Percentiles rank a stretch among this genome's conserved stretches.
These are phyloP conservation scores for Clytia hemisphaerica DNA, from an alignment of 30 jellyfish, hydroid and myxozoan genomes.

Conservation along the genomic window DNA sequence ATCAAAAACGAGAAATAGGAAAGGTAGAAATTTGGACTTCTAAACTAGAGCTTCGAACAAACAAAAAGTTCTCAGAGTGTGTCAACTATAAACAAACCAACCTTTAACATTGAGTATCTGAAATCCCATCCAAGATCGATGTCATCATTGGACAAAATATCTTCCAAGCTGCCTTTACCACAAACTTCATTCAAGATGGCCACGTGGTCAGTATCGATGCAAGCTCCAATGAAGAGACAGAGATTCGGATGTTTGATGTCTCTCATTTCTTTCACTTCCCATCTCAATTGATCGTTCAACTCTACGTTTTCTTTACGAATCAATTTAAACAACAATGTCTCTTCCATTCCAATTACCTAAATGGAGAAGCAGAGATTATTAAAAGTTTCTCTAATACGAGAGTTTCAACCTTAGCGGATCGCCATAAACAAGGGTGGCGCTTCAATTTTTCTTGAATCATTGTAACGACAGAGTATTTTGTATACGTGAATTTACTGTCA, in stretches of 20 bases:
- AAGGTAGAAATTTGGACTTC: no score
- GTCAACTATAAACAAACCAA: no score
- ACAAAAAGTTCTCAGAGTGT: no score
- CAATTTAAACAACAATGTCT: conserved; percentile 39
- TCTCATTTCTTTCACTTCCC: conserved; percentile 57
- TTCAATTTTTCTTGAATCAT: no score
- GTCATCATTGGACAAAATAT: conserved; percentile 33
- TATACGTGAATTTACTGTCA: no score
- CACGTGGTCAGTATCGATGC: conserved; percentile 36
- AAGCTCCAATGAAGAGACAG: conserved; percentile 44
- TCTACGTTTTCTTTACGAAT: conserved; percentile 36
- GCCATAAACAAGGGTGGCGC: no score
- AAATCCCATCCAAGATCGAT: conserved; percentile 52
- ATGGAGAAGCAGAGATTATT: no score
- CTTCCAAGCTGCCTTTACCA: conserved; percentile 61
- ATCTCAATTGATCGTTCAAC: conserved; percentile 32
- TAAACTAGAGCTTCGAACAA: no score
- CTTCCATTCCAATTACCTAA: conserved; percentile 75
- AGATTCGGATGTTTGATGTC: conserved; percentile 50
- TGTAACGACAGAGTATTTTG: no score
- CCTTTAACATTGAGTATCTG: conserved; percentile 55
- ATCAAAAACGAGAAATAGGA: no score
- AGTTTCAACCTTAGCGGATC: no score
- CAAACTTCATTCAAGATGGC: conserved; percentile 49
- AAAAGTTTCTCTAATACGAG: no score